These are phyloP conservation scores for Troides oblongomaculatus DNA, from an alignment of 2,888 invertebrate genomes.

Conservation along the genomic window DNA sequence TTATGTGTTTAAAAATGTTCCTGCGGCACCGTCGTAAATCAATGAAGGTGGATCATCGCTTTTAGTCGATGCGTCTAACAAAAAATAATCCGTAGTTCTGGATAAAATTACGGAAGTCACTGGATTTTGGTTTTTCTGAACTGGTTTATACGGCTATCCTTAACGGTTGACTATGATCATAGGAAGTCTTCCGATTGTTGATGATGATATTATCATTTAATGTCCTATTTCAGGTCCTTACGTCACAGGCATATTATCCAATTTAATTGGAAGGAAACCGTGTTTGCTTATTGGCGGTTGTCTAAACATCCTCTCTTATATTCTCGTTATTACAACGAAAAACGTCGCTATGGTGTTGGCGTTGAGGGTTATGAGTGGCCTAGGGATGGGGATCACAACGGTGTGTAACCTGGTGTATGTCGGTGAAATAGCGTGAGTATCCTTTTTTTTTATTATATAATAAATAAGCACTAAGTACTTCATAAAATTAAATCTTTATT, in stretches of 20 bases:
- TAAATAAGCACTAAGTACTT: neutral
- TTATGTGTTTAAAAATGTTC: too few relatives aligned
- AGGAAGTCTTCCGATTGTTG: neutral
- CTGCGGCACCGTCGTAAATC: too few relatives aligned
- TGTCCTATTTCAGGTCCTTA: slow-evolving; percentile 41
- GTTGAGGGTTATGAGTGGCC: slow-evolving; percentile 38
- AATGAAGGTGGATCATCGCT: too few relatives aligned
- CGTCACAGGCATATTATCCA: slow-evolving; percentile 41
- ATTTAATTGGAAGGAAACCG: slow-evolving; percentile 43
- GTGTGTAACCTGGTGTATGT: slow-evolving; percentile 42
- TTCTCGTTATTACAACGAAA: slow-evolving; percentile 39
- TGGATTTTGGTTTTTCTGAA: too few relatives aligned
- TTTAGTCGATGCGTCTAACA: too few relatives aligned
- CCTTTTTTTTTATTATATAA: neutral
- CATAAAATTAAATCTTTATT: too few relatives aligned
- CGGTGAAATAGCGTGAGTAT: slow-evolving; percentile 42
- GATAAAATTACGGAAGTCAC: too few relatives aligned
- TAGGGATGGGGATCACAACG: slow-evolving; percentile 41
- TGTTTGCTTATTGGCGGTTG: slow-evolving; percentile 43
- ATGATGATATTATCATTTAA: neutral
- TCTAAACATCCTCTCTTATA: slow-evolving; percentile 39
- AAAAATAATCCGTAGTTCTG: too few relatives aligned
- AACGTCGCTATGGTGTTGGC: slow-evolving; percentile 38
- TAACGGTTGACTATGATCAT: neutral
- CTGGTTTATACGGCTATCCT: too few relatives aligned